Evolutionary conservation across 1,140 invertebrate genomes (phyloP), one percentile per base, ranked within the genome.

Genomic region (Periplaneta americana): DNA sequence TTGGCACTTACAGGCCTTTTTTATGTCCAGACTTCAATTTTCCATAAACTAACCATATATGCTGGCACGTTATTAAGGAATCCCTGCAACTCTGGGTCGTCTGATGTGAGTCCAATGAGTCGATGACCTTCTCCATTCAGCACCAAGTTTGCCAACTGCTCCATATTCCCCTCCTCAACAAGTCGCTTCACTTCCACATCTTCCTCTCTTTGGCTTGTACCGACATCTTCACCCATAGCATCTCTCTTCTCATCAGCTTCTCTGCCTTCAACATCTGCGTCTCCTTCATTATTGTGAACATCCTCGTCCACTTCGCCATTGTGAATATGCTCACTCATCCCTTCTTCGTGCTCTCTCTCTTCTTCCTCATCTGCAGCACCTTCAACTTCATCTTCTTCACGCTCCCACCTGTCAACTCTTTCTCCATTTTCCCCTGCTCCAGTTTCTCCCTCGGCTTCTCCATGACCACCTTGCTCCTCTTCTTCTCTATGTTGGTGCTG

Each of bases 51-150:
- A 89, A 96, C 96, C 94, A 98, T 97, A 85, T 97, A 97, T 33
- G 92, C 91, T 10, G 97, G 96, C 75, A 98, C 94, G 85, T 97
- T 96, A 85, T 96, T 93, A 75, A 98, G 90, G 88, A 98, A 98
- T 9, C 95, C 92, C 87, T 98, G 95, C 22, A 98, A 91, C 88
- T 98, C 96, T 1, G 93, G 89, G 87, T 97, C 94, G 66, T 90
- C 89, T 34, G 95, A 95, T 75, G 91, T 92, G 83, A 93, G 89
- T 1, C 93, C 94, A 34, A 97, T 88, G 48, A 98, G 88, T 85
- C 94, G 91, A 81, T 93, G 92, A 0, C 96, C 96, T 85, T 97
- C 94, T 4, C 97, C 97, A 82, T 95, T 95, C 11, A 98, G 89
- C 2, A 98, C 96, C 83, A 97, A 88, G 80, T 94, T 91, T n/a